Evolutionary conservation across 2,113 vertebrate genomes (phyloP).

Genomic region (Thamnaconus septentrionalis): DNA sequence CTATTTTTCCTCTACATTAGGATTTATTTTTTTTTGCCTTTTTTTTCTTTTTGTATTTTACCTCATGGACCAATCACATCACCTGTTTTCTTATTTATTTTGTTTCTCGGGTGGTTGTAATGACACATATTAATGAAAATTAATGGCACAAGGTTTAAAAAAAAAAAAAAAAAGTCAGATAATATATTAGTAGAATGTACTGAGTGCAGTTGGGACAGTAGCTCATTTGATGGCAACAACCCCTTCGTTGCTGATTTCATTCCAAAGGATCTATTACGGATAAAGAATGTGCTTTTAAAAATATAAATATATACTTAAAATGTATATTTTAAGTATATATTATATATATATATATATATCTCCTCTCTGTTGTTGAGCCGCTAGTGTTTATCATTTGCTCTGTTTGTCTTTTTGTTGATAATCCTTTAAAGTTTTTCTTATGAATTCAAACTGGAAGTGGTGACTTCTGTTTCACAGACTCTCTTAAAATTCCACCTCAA

Average conservation of each 20-base stretch:
- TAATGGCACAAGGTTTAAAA: conserved; percentile 35
- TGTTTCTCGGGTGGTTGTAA: conserved; percentile 15
- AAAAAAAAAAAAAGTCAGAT: conserved; percentile 44
- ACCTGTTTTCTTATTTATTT: conserved; percentile 74
- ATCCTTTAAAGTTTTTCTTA: not conserved
- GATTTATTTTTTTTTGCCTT: conserved; percentile 22
- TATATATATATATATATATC: conserved; percentile 24
- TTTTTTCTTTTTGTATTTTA: conserved; percentile 39
- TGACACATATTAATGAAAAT: conserved; percentile 44
- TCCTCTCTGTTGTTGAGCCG: conserved; percentile 48
- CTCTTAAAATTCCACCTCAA: conserved; percentile 37
- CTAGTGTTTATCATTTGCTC: conserved; percentile 48
- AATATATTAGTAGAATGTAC: conserved; percentile 70
- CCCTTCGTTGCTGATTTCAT: conserved; percentile 66
- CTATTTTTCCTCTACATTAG: conserved; percentile 17
- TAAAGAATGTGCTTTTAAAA: conserved; percentile 74
- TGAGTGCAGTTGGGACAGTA: conserved; percentile 21
- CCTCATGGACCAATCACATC: conserved; percentile 76
- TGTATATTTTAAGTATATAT: no score
- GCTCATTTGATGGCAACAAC: conserved; percentile 36
- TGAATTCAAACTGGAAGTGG: conserved; percentile 1
- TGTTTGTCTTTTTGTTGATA: conserved; percentile 13
- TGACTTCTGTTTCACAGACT: conserved; percentile 36
- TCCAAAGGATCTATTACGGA: conserved; percentile 72
- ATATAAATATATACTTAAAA: conserved; percentile 16